These are phyloP conservation scores for Amphipoea oculea DNA, from an alignment of 2,888 invertebrate genomes.

Conservation along the genomic window DNA sequence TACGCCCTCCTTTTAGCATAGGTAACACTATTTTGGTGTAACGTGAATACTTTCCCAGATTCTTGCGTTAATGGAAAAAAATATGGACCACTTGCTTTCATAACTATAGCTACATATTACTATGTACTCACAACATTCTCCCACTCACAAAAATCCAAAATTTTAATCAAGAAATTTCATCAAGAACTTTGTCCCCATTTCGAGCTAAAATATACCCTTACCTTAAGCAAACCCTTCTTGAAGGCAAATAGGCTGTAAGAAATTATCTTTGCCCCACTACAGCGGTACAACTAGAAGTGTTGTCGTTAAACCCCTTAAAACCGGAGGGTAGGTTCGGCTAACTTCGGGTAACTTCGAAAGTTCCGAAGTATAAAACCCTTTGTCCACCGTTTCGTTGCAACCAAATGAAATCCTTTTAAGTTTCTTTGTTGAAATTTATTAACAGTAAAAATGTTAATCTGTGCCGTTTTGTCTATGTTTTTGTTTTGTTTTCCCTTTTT, in stretches of 20 bases:
- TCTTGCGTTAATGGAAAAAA: not conserved
- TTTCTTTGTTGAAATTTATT: constrained; percentile 70
- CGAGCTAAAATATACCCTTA: constrained; percentile 59
- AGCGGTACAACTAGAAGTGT: constrained; percentile 79
- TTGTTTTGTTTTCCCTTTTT: constrained; percentile 38
- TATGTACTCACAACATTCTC: not conserved
- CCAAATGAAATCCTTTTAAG: constrained; percentile 64
- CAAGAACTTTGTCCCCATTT: constrained; percentile 67
- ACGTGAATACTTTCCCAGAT: not conserved
- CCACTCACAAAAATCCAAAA: constrained; percentile 55
- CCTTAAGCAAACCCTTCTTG: constrained; percentile 68
- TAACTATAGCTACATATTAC: not conserved
- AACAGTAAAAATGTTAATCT: constrained; percentile 68
- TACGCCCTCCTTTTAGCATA: not conserved
- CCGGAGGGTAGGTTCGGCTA: constrained; percentile 64
- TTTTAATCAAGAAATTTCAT: constrained; percentile 68
- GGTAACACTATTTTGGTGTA: not conserved
- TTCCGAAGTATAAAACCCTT: constrained; percentile 60
- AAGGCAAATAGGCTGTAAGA: constrained; percentile 84
- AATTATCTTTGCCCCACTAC: constrained; percentile 81
- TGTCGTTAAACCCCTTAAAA: constrained; percentile 87
- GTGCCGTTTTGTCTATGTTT: constrained; percentile 37
- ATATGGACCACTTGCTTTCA: not conserved
- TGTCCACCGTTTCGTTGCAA: constrained; percentile 63
- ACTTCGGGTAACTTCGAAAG: constrained; percentile 56